Percentiles rank a stretch among this genome's conserved stretches.
phyloP scores from a whole-genome alignment of 2,113 vertebrate species.

The Muntiacus muntjak region DNA sequence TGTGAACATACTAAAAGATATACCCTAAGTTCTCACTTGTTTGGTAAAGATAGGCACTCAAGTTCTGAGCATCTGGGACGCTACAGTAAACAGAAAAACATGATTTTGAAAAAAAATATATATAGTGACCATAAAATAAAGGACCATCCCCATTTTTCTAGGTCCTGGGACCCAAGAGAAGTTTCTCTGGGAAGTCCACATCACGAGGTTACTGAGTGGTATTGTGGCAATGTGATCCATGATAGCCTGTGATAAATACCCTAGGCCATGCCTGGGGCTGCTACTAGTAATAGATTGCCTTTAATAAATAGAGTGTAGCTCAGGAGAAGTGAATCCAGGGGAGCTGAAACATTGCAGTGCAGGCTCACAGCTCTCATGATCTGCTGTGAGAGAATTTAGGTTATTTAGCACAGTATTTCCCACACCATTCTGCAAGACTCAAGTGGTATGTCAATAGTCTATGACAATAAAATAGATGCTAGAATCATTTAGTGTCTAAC shows the following conservation, averaged over 20 bases:
- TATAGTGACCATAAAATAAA: neutral
- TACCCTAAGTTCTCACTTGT: fast-evolving
- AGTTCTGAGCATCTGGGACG: neutral
- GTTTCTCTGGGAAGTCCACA: neutral
- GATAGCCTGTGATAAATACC: neutral
- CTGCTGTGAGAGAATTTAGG: neutral
- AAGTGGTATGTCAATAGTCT: neutral
- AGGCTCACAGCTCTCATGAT: neutral
- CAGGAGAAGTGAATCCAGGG: neutral
- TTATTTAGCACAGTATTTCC: neutral
- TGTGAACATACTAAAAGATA: neutral
- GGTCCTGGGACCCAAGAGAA: neutral
- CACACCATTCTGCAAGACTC: neutral
- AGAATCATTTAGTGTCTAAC: neutral
- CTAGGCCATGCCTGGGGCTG: neutral
- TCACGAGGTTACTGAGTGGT: neutral
- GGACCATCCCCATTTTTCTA: neutral
- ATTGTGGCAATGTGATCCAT: neutral
- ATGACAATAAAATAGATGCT: neutral
- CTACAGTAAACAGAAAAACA: neutral
- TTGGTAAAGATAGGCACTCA: neutral
- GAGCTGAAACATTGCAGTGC: neutral
- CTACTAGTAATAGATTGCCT: neutral
- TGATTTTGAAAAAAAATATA: neutral
- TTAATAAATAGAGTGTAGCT: neutral